A percentile compares a stretch with the other conserved stretches of the same genome.
Conservation (phyloP, 1,140 invertebrate species). For the Drosophila nannoptera region DNA sequence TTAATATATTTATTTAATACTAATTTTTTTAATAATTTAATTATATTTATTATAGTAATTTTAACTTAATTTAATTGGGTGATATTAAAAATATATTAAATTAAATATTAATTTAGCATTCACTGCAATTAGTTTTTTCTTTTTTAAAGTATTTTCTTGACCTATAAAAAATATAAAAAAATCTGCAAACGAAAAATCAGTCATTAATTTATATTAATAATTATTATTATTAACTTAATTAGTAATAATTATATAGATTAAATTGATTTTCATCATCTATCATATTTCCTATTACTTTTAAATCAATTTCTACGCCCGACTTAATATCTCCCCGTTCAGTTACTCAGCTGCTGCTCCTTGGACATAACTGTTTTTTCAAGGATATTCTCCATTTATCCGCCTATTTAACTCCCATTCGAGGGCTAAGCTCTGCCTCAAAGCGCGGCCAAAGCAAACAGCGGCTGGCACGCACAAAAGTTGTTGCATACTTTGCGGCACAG, state of each 20-base stretch:
- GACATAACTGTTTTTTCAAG: background rate
- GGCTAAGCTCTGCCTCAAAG: constrained; percentile 41
- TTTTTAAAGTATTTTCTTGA: background rate
- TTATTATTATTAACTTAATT: background rate
- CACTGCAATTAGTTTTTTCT: background rate
- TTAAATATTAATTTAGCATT: background rate
- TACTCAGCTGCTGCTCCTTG: background rate
- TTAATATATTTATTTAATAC: background rate
- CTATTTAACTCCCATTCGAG: constrained; percentile 54
- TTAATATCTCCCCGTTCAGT: background rate
- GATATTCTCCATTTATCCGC: constrained; percentile 25
- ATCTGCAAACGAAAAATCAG: no score
- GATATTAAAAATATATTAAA: no score
- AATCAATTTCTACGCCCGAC: background rate
- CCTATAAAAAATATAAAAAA: background rate
- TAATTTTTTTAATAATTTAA: background rate
- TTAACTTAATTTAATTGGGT: background rate
- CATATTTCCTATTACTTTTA: background rate
- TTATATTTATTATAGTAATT: background rate
- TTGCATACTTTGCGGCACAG: constrained; percentile 52
- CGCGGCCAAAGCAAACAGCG: constrained; percentile 38
- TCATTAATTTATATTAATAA: no score
- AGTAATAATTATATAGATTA: background rate
- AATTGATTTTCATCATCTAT: no score
- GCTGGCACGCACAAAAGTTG: constrained; percentile 43